A percentile compares a stretch with the other conserved stretches of the same genome.
Conservation (phyloP, 1,140 invertebrate species). For the Orchestia grillus region DNA sequence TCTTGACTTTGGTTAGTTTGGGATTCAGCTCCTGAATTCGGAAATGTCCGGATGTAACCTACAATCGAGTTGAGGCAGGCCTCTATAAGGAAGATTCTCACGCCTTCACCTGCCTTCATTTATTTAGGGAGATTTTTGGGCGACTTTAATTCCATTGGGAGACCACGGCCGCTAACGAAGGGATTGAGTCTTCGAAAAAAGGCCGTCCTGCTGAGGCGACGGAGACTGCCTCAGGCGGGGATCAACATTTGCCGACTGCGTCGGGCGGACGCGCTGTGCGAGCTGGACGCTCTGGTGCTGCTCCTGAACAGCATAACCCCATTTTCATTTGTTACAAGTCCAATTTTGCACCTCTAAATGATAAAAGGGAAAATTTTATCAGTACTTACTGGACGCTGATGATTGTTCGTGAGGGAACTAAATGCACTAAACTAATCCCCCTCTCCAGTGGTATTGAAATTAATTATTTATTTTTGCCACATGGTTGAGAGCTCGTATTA, state of each 20-base stretch:
- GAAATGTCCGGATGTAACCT: background rate
- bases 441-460: no score
- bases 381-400: no score
- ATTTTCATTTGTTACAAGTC: no score
- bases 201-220: background rate
- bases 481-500: no score
- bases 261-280: background rate
- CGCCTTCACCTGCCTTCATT: constrained; percentile 22
- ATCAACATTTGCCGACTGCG: background rate
- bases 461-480: no score
- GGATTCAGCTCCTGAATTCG: background rate
- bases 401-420: no score
- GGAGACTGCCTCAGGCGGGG: background rate
- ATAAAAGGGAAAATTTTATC: no score
- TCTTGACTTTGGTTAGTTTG: background rate
- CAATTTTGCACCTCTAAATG: no score
- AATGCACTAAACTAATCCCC: no score
- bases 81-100: constrained; percentile 14
- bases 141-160: constrained; percentile 20
- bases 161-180: background rate
- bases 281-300: background rate
- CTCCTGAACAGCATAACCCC: background rate
- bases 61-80: background rate
- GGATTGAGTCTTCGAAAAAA: background rate
- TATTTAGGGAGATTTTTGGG: constrained; percentile 27